Evolutionary conservation across 2,113 vertebrate species (phyloP), one percentile per base, ranked within the genome.

Genomic region (Osmerus mordax): DNA sequence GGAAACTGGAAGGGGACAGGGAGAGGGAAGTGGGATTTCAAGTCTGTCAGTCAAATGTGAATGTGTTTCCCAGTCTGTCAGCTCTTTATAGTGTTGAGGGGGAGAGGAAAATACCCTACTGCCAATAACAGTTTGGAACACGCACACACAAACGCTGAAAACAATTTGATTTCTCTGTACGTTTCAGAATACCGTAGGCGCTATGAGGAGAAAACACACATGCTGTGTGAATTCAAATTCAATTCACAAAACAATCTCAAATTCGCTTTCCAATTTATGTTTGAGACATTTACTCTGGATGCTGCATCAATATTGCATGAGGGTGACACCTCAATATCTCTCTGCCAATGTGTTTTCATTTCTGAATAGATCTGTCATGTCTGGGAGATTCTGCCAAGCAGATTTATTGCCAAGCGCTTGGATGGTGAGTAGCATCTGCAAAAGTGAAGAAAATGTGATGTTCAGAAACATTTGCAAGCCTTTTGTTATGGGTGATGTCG

Each of bases 271-370:
- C 72, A 73, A 70, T 77, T 61, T 82, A 52, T 72, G 65, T 81
- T 25, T 62, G 65, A 64, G 58, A 47, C 75, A 68, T 78, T 84
- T 73, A 71, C 62, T 73, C 12, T 8, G 66, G 67, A 67, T 76
- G 72, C 54, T 59, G 51, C 78, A 82, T 84, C 36, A 79, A 85
- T 77, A 82, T 75, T 81, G 65, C 70, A 79, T 78, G 41, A 78
- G 3, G 58, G 8, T n/a, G 52, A 72, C 65, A 74, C 73, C 69
- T 70, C 36, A 73, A 79, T 81, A 61, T 69, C 52, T 64, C 32
- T 28, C 9, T 29, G 73, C 65, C 53, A 52, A 71, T 23, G 56
- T 74, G 67, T 67, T 75, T 77, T 81, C 71, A 63, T 73, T 76
- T 70, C 59, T 72, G 21, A 78, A 74, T 61, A 52, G 18, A 19